Evolutionary conservation across 2,888 invertebrate species (phyloP), one percentile per base, ranked within the genome.

Genomic region (Drosophila nr. perissopoda): DNA sequence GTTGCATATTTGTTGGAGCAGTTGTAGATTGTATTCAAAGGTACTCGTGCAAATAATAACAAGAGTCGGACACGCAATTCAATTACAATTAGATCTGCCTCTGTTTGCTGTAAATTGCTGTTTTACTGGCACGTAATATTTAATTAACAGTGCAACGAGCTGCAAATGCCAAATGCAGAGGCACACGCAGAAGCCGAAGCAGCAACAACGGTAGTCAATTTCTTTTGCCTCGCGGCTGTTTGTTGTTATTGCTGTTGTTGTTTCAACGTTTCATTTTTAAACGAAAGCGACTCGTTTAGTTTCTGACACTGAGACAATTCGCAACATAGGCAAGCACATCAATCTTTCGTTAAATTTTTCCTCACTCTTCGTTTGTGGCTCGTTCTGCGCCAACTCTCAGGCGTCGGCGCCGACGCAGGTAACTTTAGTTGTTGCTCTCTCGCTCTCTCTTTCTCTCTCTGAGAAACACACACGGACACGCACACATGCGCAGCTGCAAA

Each of bases 201-300:
- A 56, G 53, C 67, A 63, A 36, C 53, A 61, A 60, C 56, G 52
- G 60, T 56, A 62, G 53, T 45, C 40, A 78, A 79, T 77, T 85
- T 89, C 72, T 73, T 73, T 83, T 73, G 66, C 69, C 78, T 70
- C 29, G 66, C 72, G 71, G 76, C 67, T 62, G 29, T 72, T 73
- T 60, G 65, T 72, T 69, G 66, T 78, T 63, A 52, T 62, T 64
- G 13, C 63, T 78, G 66, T 72, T 76, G 31, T 69, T 29, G 53
- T 49, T 67, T 64, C 36, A 68, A 62, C 66, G 76, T 76, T 73
- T 67, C 61, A 77, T 75, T 83, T 79, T 80, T 73, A 76, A 88
- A 88, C 79, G 88, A 86, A 86, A 86, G 79, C 90, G 83, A 76
- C 78, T 73, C 88, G 71, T 89, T 76, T 83, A 72, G 75, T 80